Base-by-base conservation (phyloP, 2,888 invertebrate genomes). In the Drosophila emarginata region DNA sequence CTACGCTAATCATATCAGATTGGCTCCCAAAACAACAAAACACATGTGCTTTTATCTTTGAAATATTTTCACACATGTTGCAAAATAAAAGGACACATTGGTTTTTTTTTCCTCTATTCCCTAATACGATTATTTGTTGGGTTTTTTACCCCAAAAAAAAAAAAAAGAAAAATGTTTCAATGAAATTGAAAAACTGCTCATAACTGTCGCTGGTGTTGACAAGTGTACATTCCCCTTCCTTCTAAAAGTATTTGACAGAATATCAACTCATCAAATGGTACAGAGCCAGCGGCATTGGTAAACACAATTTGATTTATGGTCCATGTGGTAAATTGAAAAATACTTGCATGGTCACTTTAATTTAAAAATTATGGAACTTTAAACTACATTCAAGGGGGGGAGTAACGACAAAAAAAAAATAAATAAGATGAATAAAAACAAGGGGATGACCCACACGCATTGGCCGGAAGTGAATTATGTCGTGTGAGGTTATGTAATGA, bases 331-430 rank as follows among this genome's bases (percentile, higher is more conserved):
- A 89, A 85, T 45, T 88, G 86, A 78, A 87, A 85, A 90, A 90
- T 88, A 89, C 86, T 89, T 90, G 77, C 90, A 89, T 90, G 89
- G 89, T 89, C 89, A 89, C 91, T 89, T 89, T 89, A 88, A 89
- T 88, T 83, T 89, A 82, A 88, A 88, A 90, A 89, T 90, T 90
- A 90, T 89, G 89, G 89, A 82, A 84, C 81, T 85, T 81, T 84
- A 89, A 89, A 86, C 76, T 60, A 67, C 61, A 57, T 66, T 53
- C 56, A 28, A 51, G 51, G 32, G 9, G 32, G 32, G 4, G 32
- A 28, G 2, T n/a, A n/a, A n/a, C n/a, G n/a, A n/a, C n/a, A n/a
- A n/a, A n/a, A n/a, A n/a, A n/a, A n/a, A n/a, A n/a, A n/a, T n/a
- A 32, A 32, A 32, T 1, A 32, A 32, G 4, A 32, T 9, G 9